phyloP scores from a whole-genome alignment of 1,140 invertebrate genomes.

The Parapsyche elsis region DNA sequence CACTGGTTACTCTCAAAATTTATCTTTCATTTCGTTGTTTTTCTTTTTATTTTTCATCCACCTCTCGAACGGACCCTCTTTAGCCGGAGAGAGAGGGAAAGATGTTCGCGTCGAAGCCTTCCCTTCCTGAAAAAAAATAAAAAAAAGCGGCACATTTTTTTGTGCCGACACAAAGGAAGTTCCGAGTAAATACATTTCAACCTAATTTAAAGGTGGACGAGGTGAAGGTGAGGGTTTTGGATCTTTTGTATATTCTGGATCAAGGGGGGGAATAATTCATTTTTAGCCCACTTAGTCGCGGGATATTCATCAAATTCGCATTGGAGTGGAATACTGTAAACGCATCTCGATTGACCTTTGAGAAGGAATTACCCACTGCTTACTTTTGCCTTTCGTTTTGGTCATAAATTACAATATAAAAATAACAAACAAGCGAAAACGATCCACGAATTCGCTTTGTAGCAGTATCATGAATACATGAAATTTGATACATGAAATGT shows the following conservation, averaged over 20 bases:
- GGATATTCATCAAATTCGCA: neutral
- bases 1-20: slow-evolving; percentile 2
- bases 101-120: neutral
- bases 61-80: neutral
- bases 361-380: no score
- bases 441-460: no score
- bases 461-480: no score
- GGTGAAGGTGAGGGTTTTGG: neutral
- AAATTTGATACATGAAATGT: no score
- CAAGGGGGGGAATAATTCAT: slow-evolving; percentile 4
- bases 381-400: no score
- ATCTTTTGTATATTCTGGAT: slow-evolving; percentile 2
- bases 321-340: neutral
- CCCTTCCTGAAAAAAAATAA: neutral
- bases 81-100: neutral
- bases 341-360: no score
- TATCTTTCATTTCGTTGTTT: slow-evolving; percentile 1
- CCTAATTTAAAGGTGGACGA: neutral
- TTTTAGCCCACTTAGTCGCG: neutral
- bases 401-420: no score
- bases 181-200: slow-evolving; percentile 9
- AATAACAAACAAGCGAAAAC: no score
- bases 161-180: neutral
- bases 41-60: neutral
- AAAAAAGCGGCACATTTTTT: slow-evolving; percentile 11